Evolutionary conservation across 2,797 vertebrate species (phyloP).

Genomic region (Pseudochirops cupreus): DNA sequence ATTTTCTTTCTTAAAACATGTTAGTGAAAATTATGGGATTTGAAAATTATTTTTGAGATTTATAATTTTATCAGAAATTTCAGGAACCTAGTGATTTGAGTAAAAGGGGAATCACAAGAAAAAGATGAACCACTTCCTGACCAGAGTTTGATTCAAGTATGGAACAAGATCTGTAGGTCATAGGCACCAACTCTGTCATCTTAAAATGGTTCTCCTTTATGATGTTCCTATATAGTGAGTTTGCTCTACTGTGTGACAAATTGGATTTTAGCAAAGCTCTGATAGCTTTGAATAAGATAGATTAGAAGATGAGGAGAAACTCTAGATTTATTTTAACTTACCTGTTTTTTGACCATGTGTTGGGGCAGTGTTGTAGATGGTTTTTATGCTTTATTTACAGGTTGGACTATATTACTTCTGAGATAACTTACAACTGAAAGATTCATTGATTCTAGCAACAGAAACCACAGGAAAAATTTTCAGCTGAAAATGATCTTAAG

Average conservation of each 20-base stretch:
- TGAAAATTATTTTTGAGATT: not conserved
- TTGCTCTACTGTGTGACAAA: not conserved
- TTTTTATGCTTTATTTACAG: not conserved
- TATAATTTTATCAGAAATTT: not conserved
- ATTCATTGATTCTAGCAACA: not conserved
- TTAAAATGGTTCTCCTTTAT: not conserved
- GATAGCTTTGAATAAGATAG: not conserved
- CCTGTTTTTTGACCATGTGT: not conserved
- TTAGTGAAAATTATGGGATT: not conserved
- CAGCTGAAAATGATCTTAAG: conserved; percentile 44
- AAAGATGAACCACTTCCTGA: not conserved
- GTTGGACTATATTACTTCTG: not conserved
- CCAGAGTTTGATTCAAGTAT: not conserved
- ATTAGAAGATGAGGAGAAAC: not conserved
- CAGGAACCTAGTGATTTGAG: not conserved
- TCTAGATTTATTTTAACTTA: not conserved
- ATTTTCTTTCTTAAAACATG: not conserved
- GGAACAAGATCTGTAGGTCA: not conserved
- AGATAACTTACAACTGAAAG: not conserved
- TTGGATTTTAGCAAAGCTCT: not conserved
- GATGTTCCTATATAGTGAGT: not conserved
- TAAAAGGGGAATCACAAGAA: not conserved
- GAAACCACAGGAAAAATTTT: not conserved
- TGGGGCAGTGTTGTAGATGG: not conserved
- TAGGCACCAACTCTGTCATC: not conserved